Evolutionary conservation across 2,797 vertebrate genomes (phyloP), one percentile per base, ranked within the genome.

Genomic region (Vultur gryphus): DNA sequence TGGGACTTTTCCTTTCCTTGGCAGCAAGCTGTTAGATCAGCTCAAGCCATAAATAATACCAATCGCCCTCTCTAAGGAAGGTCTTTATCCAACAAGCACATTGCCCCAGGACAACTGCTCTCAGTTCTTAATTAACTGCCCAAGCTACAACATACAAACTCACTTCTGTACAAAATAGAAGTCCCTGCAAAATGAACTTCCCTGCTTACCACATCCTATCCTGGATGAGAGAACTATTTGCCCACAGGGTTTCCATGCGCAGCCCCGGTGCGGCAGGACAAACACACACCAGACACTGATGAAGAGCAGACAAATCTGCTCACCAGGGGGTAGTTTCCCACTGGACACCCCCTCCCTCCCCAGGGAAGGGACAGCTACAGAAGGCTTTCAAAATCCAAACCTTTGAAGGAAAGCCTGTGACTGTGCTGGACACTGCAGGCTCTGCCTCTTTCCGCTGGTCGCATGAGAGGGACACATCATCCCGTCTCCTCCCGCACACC

Each of bases 21-120:
- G 62, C 82, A 94, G 71, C 54, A 76, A 83, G 71, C 58, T 79
- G 49, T 71, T 95, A 61, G 70, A 62, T 92, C 75, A 79, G 81
- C 71, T 82, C 71, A 82, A 91, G 66, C 75, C 78, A 46, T 87
- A 91, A 96, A 80, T 89, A 92, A 64, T 73, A 82, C 52, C 71
- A 87, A n/a, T 46, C 1, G 4, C n/a, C 21, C 62, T 84, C 70
- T 82, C 70, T 79, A 59, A 93, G 66, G 95, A 91, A 83, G 41
- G 52, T 55, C 52, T 92, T 75, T 70, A 65, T 64, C 67, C 67
- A 65, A 15, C 37, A 59, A 41, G 52, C 23, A 49, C n/a, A 33
- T 61, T 49, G 82, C 90, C 75, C 39, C 35, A 64, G 84, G 95
- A 89, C 77, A 92, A 78, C 29, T 17, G 29, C 29, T 88, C 62